Base-by-base conservation (phyloP, 2,113 vertebrate species). In the Empidonax alnorum region DNA sequence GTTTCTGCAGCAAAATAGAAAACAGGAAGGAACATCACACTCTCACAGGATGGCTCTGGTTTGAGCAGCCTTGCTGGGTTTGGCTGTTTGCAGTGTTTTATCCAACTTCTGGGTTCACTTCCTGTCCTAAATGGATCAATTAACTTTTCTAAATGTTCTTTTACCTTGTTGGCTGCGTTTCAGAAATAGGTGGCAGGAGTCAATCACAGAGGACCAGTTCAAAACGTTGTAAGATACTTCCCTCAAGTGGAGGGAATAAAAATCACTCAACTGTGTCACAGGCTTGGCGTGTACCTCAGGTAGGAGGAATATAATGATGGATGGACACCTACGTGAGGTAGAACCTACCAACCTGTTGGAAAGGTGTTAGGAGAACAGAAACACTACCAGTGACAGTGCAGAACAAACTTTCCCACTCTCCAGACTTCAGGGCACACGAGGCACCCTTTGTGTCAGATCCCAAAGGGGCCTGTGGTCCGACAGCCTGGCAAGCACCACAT, bases 231-330 rank as follows among this genome's bases (percentile, higher is more conserved):
- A 86, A 94, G 90, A 93, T 55, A 97, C 95, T 97, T 95, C 95
- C 96, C 95, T 95, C 87, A 96, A 95, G 95, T 90, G 91, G 93
- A 96, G 55, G 84, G 91, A 96, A 96, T 80, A 96, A 96, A 94
- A 93, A 95, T 85, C 93, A 94, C 89, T 90, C 91, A 91, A 0
- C 42, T 50, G 35, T 83, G 82, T 46, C 87, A 93, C 67, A 80
- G 55, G 63, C 58, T 89, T 41, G 66, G 66, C 10, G n/a, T 12
- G 20, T 21, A 59, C 63, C 84, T 63, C 78, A 74, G 84, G 47
- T 12, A 50, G 71, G 59, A 63, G 27, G 35, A 62, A 72, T 33
- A 23, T 23, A 58, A 84, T 14, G 84, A 39, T 23, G 62, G 50
- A 61, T n/a, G 79, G 72, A 84, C 67, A 80, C 35, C 30, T 94